phyloP scores from a whole-genome alignment of 2,113 vertebrate genomes.

The Talpa occidentalis region DNA sequence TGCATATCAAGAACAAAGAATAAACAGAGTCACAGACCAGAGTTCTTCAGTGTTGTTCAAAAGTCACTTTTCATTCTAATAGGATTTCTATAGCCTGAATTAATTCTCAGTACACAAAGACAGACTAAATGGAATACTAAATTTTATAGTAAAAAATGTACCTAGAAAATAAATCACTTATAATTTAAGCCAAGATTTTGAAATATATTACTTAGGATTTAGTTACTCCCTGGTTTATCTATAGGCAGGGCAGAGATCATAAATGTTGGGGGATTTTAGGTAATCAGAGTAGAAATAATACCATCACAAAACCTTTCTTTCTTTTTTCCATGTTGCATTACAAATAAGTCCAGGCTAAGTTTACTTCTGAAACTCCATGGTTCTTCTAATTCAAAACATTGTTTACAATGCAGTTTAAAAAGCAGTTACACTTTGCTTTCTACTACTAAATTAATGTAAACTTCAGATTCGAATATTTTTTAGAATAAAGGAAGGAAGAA shows the following conservation, averaged over 20 bases:
- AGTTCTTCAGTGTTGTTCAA: neutral
- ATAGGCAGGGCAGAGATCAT: conserved; percentile 3
- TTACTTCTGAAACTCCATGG: neutral
- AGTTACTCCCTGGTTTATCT: conserved; percentile 18
- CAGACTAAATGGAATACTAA: neutral
- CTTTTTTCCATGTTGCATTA: neutral
- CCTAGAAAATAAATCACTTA: conserved; percentile 38
- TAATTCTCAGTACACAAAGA: conserved; percentile 17
- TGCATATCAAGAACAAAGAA: conserved; percentile 7
- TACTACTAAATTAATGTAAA: conserved; percentile 12
- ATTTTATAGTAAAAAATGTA: neutral
- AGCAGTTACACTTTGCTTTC: conserved; percentile 26
- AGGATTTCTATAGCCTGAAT: conserved; percentile 18
- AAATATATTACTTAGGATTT: conserved; percentile 34
- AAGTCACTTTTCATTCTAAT: neutral
- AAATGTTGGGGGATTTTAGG: neutral
- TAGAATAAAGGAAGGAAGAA: conserved; percentile 16
- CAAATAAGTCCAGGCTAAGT: neutral
- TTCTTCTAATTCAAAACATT: conserved; percentile 7
- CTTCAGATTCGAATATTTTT: conserved; percentile 3
- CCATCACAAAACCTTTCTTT: neutral
- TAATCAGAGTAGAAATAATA: neutral
- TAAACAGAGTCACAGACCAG: neutral
- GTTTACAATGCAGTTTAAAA: neutral
- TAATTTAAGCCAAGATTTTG: conserved; percentile 35